Conservation (phyloP, 2,113 vertebrate genomes). For the Macrotus californicus region DNA sequence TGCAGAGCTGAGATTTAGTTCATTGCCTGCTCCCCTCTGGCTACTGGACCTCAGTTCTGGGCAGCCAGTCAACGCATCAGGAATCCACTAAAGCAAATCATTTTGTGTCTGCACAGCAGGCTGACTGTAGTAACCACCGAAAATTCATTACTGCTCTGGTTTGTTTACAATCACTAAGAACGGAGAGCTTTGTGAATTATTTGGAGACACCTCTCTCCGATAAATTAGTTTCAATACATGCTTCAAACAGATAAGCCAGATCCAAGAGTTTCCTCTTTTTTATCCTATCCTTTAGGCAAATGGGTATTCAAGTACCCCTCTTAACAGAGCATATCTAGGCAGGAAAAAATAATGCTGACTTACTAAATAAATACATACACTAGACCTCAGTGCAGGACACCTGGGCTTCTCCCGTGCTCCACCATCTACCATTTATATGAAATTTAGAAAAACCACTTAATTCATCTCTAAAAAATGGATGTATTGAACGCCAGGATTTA, state of each 20-base stretch:
- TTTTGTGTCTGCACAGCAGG: constrained; percentile 50
- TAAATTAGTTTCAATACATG: constrained; percentile 45
- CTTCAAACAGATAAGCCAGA: background rate
- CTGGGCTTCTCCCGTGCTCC: background rate
- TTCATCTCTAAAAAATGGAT: background rate
- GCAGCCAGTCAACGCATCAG: constrained; percentile 54
- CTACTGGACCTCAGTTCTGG: constrained; percentile 55
- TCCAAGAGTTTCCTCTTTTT: background rate
- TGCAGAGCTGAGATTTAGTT: constrained; percentile 34
- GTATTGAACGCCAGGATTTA: background rate
- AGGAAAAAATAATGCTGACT: background rate
- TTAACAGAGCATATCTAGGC: background rate
- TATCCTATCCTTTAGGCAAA: background rate
- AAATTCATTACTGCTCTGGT: constrained; percentile 60
- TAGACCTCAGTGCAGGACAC: background rate
- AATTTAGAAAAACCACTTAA: background rate
- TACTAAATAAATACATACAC: background rate
- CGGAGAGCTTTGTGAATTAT: constrained; percentile 37
- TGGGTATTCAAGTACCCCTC: background rate
- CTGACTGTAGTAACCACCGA: constrained; percentile 56
- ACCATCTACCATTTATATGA: background rate
- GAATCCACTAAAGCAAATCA: constrained; percentile 54
- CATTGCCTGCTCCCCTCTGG: background rate
- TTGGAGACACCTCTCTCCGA: background rate
- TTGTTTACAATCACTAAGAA: constrained; percentile 30